These are phyloP conservation scores for Batillaria attramentaria DNA, from an alignment of 1,140 invertebrate species.

Conservation along the genomic window DNA sequence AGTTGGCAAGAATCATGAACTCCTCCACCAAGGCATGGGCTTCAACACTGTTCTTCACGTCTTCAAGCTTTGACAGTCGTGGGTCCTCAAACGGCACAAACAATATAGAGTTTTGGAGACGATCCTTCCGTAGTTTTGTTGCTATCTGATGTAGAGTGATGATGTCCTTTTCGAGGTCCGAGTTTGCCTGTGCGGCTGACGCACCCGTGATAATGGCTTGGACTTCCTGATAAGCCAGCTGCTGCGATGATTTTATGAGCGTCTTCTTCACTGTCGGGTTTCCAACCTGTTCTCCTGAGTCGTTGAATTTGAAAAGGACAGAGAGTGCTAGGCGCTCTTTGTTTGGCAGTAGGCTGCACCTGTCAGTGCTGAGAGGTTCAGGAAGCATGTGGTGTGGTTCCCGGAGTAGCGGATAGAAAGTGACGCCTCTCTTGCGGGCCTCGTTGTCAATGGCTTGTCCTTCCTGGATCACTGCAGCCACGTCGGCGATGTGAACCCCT, in stretches of 20 bases:
- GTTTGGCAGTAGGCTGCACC: conserved; percentile 68
- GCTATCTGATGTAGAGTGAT: conserved; percentile 22
- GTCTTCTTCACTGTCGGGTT: conserved; percentile 18
- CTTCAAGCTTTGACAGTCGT: conserved; percentile 23
- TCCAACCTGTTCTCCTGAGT: conserved; percentile 23
- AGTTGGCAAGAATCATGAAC: conserved; percentile 58
- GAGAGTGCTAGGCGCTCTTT: conserved; percentile 58
- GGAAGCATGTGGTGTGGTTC: conserved; percentile 71
- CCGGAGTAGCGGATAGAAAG: conserved; percentile 61
- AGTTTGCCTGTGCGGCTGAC: not conserved
- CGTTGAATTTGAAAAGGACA: conserved; percentile 50
- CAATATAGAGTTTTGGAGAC: conserved; percentile 12
- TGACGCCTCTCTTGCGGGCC: conserved; percentile 58
- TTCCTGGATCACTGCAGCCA: conserved; percentile 58
- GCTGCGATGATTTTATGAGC: conserved; percentile 28
- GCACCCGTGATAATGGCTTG: conserved; percentile 34
- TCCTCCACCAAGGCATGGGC: conserved; percentile 53
- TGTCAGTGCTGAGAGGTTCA: conserved; percentile 63
- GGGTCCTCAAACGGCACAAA: conserved; percentile 39
- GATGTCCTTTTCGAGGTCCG: conserved; percentile 8
- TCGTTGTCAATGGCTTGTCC: conserved; percentile 59
- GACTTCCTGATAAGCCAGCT: conserved; percentile 39
- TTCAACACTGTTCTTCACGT: not conserved
- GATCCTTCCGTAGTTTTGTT: conserved; percentile 24
- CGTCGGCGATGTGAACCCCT: conserved; percentile 69